Percentiles rank a stretch among this genome's conserved stretches.
phyloP scores from a whole-genome alignment of 2,888 invertebrate species.

The Carcina quercana region DNA sequence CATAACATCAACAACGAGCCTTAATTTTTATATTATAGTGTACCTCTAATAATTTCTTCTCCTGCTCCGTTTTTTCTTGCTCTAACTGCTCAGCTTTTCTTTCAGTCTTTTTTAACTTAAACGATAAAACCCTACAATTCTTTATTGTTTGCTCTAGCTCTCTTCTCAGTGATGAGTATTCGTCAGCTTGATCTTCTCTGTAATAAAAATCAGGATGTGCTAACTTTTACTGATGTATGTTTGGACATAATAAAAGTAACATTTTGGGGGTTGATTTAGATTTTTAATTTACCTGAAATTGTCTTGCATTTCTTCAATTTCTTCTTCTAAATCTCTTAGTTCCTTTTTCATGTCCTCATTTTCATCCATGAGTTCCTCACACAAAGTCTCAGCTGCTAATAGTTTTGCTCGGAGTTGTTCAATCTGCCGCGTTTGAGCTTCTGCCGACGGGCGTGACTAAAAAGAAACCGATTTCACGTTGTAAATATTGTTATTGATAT shows the following conservation, averaged over 20 bases:
- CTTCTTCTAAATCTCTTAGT: constrained; percentile 93
- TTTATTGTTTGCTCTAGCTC: constrained; percentile 98
- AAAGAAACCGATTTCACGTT: constrained; percentile 8
- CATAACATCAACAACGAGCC: constrained; percentile 8
- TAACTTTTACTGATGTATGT: constrained; percentile 1
- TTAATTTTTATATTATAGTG: constrained; percentile 1
- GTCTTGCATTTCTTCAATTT: constrained; percentile 99
- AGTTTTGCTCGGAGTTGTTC: constrained; percentile 89
- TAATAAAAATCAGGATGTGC: constrained; percentile 20
- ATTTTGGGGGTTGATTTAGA: no score
- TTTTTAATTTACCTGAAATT: constrained; percentile 80
- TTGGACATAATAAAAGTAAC: not conserved
- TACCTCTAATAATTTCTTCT: constrained; percentile 78
- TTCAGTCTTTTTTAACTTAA: constrained; percentile 97
- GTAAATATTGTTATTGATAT: constrained; percentile 1
- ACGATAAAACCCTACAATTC: constrained; percentile 97
- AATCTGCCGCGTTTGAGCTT: constrained; percentile 74
- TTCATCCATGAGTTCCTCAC: constrained; percentile 96
- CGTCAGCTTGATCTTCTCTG: constrained; percentile 97
- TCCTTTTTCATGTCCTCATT: constrained; percentile 96
- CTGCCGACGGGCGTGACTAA: constrained; percentile 69
- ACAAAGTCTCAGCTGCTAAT: constrained; percentile 91
- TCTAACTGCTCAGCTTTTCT: constrained; percentile 90
- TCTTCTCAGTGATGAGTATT: constrained; percentile 94
- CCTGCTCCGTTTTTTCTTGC: constrained; percentile 84